Base-by-base conservation (phyloP, 2,113 vertebrate species). In the Haemorhous mexicanus region DNA sequence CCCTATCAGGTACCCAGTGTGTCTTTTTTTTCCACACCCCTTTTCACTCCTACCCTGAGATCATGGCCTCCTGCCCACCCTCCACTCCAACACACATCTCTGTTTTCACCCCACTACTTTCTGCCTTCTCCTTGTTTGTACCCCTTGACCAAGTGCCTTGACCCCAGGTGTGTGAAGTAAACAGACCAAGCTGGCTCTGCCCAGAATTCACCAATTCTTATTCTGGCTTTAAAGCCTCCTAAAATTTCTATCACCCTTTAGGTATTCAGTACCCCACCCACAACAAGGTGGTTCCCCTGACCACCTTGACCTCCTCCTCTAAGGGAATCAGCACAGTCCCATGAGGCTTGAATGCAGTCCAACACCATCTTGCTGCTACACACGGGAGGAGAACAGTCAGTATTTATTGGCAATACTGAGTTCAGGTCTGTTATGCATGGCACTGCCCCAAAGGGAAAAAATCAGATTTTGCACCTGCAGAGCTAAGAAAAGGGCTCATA, bases 301-400 rank as follows among this genome's bases (percentile, higher is more conserved):
- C 18, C 37, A 58, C 52, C 67, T n/a, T 46, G 35, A 59, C 32
- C 58, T 41, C 7, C 3, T 10, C 8, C 39, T 43, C 41, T 53
- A 23, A 41, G 3, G 37, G 32, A 84, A 49, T n/a, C 3, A 0
- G 15, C 0, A 0, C 78, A 52, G 28, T 19, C 10, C 46, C 16
- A 28, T 1, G 0, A 7, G 33, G n/a, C 46, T 66, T 58, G 41
- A 37, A 19, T 32, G 14, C 55, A 49, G 28, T 53, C 59, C 41
- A 62, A 10, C 23, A 32, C 10, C 35, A 10, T 14, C 78, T 39
- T 61, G 33, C 41, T 90, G 82, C 49, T 47, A 11, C 1, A 4
- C 35, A 15, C 7, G 55, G 49, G 5, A 85, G 27, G 16, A 26
- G 43, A 77, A 37, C 2, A 1, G 46, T 55, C 2, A 1, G 69